Evolutionary conservation across 1,140 invertebrate genomes (phyloP).

Genomic region (Oedothorax gibbosus): DNA sequence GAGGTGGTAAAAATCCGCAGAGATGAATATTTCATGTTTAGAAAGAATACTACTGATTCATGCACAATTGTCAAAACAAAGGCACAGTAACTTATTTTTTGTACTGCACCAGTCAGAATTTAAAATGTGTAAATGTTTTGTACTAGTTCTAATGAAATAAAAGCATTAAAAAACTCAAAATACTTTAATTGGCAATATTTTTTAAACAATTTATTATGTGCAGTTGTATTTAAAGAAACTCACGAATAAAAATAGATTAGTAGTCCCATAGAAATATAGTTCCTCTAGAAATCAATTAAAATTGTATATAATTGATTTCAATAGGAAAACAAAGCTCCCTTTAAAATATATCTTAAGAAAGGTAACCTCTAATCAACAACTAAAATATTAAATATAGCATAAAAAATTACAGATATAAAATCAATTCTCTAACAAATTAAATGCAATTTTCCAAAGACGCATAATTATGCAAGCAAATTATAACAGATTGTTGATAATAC

Average conservation of each 20-base stretch:
- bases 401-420: conserved; percentile 20
- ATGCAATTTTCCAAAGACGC: conserved; percentile 39
- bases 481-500: conserved; percentile 33
- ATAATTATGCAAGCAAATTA: conserved; percentile 9
- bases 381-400: conserved; percentile 41
- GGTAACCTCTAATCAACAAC: conserved; percentile 35
- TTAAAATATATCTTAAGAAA: neutral
- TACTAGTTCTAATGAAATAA: neutral
- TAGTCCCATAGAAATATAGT: neutral
- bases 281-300: neutral
- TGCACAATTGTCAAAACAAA: too few species aligned
- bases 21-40: too few species aligned
- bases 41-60: too few species aligned
- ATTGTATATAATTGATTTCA: neutral
- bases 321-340: conserved; percentile 43
- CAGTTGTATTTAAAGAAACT: conserved; percentile 32
- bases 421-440: conserved; percentile 36
- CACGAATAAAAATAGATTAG: conserved; percentile 17
- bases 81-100: too few species aligned
- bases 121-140: neutral
- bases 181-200: conserved; percentile 53
- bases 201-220: conserved; percentile 50
- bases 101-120: too few species aligned
- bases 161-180: conserved; percentile 53
- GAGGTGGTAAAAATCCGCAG: too few species aligned